Conservation (phyloP, 2,113 vertebrate species). For the Pyxicephalus adspersus region DNA sequence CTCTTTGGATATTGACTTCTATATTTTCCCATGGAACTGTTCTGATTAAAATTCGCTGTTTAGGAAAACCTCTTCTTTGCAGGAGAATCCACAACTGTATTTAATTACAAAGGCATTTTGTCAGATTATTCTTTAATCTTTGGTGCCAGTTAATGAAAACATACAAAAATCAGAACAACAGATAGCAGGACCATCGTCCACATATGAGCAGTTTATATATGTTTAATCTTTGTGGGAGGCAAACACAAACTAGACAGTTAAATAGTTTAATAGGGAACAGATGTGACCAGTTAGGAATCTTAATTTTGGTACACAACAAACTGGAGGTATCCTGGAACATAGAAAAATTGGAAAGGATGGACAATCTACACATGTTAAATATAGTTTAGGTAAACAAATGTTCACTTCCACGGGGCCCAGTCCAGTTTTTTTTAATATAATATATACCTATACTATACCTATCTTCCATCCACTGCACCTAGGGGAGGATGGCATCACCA, state of each 20-base stretch:
- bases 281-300: neutral
- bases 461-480: too few relatives aligned
- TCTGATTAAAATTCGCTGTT: conserved; percentile 9
- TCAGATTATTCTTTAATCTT: conserved; percentile 17
- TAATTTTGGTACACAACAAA: neutral
- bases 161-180: neutral
- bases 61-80: neutral
- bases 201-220: conserved; percentile 6
- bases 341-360: too few relatives aligned
- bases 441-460: too few relatives aligned
- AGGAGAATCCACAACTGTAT: conserved; percentile 1
- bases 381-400: too few relatives aligned
- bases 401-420: too few relatives aligned
- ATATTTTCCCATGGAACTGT: neutral
- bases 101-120: conserved; percentile 14
- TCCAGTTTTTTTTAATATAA: too few relatives aligned
- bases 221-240: conserved; percentile 16
- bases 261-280: conserved; percentile 5
- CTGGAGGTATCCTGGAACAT: neutral
- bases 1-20: neutral
- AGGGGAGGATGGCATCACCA: too few relatives aligned
- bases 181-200: neutral
- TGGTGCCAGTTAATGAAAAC: conserved; percentile 7
- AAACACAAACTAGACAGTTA: conserved; percentile 20
- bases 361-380: too few relatives aligned